Evolutionary conservation across 2,888 invertebrate species (phyloP), one percentile per base, ranked within the genome.

Genomic region (Pandemis cinnamomeana): DNA sequence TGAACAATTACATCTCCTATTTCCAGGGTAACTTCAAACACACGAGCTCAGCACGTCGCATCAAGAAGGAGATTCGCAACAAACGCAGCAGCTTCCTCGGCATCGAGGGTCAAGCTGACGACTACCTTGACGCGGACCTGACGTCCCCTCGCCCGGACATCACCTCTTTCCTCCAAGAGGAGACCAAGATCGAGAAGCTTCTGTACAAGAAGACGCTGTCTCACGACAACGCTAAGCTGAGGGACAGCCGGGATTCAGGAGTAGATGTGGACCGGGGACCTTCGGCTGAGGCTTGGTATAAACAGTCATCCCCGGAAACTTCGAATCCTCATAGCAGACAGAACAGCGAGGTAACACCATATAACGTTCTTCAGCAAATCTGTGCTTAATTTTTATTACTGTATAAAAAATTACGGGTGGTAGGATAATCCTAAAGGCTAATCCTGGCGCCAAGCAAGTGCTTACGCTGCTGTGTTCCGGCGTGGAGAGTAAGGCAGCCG

Each of bases 31-130:
- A 96, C 80, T 95, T 97, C 78, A 96, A 96, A 82, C 95, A 97
- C 79, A 95, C 97, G 72, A 97, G 97, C 83, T 97, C 97, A 13
- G 97, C 98, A 1, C 97, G 97, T 78, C 95, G 97, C 80, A 97
- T 98, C 82, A 97, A 97, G 83, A 97, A 98, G 84, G 98, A 98
- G 85, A 95, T 98, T 69, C 95, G 97, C 10, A 97, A 96, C 84
- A 97, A 98, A 83, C 96, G 98, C 64, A 96, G 97, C 51, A 97
- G 97, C 86, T 98, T 98, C 87, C 95, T 98, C 60, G 98, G 98
- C 64, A 96, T 98, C 83, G 97, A 98, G 82, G 97, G 96, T 69
- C 95, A 96, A 81, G 94, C 94, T 15, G 95, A 96, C 80, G 96
- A 96, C 79, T 96, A 97, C 79, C 91, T 96, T 67, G 96, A 96